These are phyloP conservation scores for Premnoplex brunnescens DNA, from an alignment of 2,797 vertebrate genomes.

Conservation along the genomic window DNA sequence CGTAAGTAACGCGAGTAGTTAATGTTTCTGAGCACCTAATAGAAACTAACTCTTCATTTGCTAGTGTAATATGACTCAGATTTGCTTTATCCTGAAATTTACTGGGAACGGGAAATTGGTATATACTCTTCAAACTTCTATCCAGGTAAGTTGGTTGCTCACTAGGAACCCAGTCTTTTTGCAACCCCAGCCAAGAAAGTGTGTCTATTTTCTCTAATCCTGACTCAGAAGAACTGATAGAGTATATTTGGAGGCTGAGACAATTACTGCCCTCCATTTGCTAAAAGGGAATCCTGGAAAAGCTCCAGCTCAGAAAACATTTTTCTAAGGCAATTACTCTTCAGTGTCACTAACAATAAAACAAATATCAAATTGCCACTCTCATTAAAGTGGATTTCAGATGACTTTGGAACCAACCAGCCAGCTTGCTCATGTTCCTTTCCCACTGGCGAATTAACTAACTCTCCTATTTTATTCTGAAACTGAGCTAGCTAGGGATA, in stretches of 20 bases:
- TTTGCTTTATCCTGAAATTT: background rate
- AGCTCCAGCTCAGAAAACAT: background rate
- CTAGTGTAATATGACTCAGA: background rate
- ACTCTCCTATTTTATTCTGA: background rate
- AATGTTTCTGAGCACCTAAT: background rate
- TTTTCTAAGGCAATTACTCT: background rate
- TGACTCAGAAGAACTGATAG: background rate
- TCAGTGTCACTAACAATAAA: background rate
- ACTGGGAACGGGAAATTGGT: background rate
- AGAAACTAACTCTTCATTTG: background rate
- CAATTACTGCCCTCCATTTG: background rate
- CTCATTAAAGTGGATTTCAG: background rate
- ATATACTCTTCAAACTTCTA: background rate
- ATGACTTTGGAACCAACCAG: background rate
- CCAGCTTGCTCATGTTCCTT: background rate
- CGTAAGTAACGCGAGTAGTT: fast-evolving
- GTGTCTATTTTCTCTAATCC: background rate
- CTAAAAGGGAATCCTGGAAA: background rate
- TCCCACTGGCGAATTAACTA: background rate
- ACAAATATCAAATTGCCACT: background rate
- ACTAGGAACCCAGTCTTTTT: background rate
- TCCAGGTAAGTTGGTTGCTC: background rate
- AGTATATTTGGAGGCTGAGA: background rate
- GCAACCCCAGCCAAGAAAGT: background rate
- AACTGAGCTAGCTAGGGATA: background rate